These are phyloP conservation scores for Hydropsyche betteni DNA, from an alignment of 2,888 invertebrate species.

Conservation along the genomic window DNA sequence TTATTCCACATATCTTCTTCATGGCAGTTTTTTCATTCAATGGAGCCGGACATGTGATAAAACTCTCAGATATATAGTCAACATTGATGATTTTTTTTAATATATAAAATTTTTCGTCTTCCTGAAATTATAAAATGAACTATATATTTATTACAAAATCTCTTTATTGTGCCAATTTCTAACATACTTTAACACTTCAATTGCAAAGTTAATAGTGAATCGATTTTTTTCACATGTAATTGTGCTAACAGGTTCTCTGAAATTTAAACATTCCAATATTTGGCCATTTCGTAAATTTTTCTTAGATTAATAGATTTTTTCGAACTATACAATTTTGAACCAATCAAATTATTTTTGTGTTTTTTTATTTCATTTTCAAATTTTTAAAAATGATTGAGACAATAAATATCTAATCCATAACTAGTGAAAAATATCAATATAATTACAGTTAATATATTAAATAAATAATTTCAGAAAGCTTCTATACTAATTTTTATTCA, in stretches of 20 bases:
- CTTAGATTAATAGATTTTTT: neutral
- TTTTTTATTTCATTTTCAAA: neutral
- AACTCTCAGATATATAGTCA: neutral
- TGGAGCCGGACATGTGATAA: no score
- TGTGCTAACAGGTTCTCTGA: neutral
- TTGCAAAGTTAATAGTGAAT: neutral
- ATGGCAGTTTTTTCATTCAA: no score
- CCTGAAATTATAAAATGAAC: neutral
- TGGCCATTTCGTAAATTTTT: constrained; percentile 7
- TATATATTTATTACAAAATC: neutral
- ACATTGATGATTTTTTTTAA: neutral
- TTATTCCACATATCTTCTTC: no score
- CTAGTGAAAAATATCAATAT: constrained; percentile 18
- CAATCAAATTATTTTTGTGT: neutral
- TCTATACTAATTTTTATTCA: neutral
- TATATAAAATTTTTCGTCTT: constrained; percentile 6
- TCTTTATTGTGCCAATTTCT: constrained; percentile 17
- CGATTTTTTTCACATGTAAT: neutral
- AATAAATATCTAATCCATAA: constrained; percentile 26
- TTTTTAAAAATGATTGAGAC: constrained; percentile 10
- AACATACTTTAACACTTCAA: neutral
- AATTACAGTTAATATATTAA: constrained; percentile 4
- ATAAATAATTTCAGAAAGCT: neutral
- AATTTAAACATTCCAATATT: constrained; percentile 20
- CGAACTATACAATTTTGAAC: neutral